Conservation (phyloP, 1,140 invertebrate species). For the Diploscapter pachys region DNA sequence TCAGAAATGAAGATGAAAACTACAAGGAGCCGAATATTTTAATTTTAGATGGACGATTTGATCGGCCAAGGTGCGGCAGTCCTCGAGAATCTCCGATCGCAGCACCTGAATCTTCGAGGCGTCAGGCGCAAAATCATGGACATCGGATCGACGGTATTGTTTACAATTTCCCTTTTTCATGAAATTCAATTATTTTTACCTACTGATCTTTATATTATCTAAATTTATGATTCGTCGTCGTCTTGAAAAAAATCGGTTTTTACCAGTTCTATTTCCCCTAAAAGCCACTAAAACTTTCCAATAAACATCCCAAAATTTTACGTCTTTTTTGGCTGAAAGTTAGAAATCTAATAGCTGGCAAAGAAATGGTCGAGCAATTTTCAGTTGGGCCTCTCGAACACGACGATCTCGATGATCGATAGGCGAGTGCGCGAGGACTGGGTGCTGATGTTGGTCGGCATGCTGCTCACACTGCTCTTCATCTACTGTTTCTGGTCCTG, state of each 20-base stretch:
- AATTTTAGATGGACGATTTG: constrained; percentile 74
- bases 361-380: constrained; percentile 14
- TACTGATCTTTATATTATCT: background rate
- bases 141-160: constrained; percentile 47
- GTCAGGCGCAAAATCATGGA: constrained; percentile 82
- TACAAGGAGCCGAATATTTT: no score
- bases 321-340: no score
- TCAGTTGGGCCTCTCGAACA: constrained; percentile 83
- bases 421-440: constrained; percentile 81
- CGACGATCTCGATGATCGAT: constrained; percentile 92
- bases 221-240: background rate
- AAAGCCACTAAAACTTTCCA: background rate
- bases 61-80: constrained; percentile 75
- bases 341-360: no score
- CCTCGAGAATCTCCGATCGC: constrained; percentile 77
- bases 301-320: no score
- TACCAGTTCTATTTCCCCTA: background rate
- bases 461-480: constrained; percentile 78
- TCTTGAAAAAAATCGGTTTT: background rate
- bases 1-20: no score
- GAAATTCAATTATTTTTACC: background rate
- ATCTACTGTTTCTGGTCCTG: constrained; percentile 66
- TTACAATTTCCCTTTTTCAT: background rate
- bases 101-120: constrained; percentile 79
- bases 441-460: constrained; percentile 81